A percentile compares a stretch with the other conserved stretches of the same genome.
phyloP scores from a whole-genome alignment of 2,113 vertebrate genomes.

The Poeciliopsis turrubarensis region DNA sequence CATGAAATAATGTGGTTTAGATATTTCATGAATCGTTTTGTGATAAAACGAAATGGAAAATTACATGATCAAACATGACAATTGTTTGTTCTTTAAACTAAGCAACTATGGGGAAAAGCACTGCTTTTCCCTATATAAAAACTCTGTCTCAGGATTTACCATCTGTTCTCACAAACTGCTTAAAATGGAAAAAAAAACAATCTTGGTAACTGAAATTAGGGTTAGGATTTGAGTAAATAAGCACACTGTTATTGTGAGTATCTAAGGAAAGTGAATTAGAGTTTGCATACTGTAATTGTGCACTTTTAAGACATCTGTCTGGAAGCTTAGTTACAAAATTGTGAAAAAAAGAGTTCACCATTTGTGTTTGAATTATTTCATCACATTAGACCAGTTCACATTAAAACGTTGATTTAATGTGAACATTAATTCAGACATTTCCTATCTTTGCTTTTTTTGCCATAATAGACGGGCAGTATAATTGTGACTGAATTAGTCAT shows the following conservation, averaged over 20 bases:
- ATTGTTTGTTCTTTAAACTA: constrained; percentile 57
- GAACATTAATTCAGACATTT: no score
- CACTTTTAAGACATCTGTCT: no score
- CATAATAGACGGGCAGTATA: not conserved
- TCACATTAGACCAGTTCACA: no score
- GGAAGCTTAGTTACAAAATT: no score
- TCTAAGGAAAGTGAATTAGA: no score
- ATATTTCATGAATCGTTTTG: constrained; percentile 58
- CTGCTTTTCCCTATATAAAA: constrained; percentile 32
- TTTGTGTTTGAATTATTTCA: constrained; percentile 1
- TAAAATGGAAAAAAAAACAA: constrained; percentile 16
- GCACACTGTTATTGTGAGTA: no score
- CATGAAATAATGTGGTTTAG: constrained; percentile 75
- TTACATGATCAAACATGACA: constrained; percentile 64
- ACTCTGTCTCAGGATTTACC: constrained; percentile 25
- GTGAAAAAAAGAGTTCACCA: not conserved
- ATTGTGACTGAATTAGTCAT: not conserved
- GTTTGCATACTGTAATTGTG: no score
- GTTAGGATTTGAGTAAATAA: no score
- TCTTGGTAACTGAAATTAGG: not conserved
- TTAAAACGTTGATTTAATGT: no score
- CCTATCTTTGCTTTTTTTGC: not conserved
- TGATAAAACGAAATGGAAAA: constrained; percentile 50
- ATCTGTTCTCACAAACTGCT: constrained; percentile 33
- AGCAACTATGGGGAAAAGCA: constrained; percentile 48